Base-by-base conservation (phyloP, 2,113 vertebrate genomes). In the Diphyllodes magnificus region DNA sequence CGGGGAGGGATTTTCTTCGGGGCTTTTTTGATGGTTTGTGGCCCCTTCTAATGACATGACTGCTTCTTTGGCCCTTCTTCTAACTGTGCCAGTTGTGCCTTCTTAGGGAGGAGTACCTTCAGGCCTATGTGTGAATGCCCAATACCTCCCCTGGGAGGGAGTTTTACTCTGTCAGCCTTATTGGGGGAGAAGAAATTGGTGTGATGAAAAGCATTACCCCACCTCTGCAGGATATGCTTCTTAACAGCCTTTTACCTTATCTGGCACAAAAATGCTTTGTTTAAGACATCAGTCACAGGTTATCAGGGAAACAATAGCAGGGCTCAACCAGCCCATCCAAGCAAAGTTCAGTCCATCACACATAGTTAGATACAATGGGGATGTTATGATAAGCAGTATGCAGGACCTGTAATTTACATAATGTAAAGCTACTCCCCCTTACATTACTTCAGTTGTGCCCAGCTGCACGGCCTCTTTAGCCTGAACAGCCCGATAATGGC, bases 381-480 rank as follows among this genome's bases (percentile, higher is more conserved):
- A 61, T 66, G 92, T 70, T 79, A 47, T n/a, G 17, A 11, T 10
- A 42, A 72, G 40, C 33, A 37, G 40, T 60, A 44, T 39, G n/a
- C 0, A 0, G 15, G 39, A 60, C 7, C 2, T 49, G 51, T 49
- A 14, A 56, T 70, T 77, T 30, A 42, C 18, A 28, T 20, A 5
- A 27, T 49, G 56, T 44, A 78, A 88, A 84, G 19, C 24, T 51
- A 51, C 81, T 86, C 18, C 19, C 13, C 12, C 10, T 31, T 59
- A 11, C 15, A 1, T 57, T 31, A 10, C 14, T 53, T 77, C 59
- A 59, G 28, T 22, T 77, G 28, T 31, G 39, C 47, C 44, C 30
- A 50, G 6, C 14, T 30, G 44, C 51, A 40, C 0, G 3, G 6
- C 7, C 12, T 59, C 84, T 88, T 53, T 61, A 33, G 21, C 23